Evolutionary conservation across 1,140 invertebrate species (phyloP).

Genomic region (Aphidius ervi): DNA sequence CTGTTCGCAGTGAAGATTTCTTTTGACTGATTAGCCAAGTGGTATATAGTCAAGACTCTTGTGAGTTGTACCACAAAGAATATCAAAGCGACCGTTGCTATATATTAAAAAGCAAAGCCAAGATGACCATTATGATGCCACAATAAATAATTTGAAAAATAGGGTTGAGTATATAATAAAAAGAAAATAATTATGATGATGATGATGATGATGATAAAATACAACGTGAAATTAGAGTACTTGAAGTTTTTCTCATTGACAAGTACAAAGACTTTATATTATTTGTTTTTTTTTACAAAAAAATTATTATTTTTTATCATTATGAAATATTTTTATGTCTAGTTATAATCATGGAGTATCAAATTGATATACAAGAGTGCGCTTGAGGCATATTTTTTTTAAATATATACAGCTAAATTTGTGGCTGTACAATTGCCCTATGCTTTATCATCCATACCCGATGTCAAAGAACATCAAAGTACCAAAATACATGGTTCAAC

Average conservation of each 20-base stretch:
- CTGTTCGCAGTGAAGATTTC: conserved; percentile 24
- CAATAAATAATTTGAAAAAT: conserved; percentile 4
- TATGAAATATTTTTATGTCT: too few relatives aligned
- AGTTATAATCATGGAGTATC: too few relatives aligned
- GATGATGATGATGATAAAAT: neutral
- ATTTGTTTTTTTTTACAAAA: too few relatives aligned
- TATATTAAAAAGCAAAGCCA: conserved; percentile 12
- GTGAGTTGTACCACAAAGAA: conserved; percentile 22
- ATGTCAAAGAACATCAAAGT: conserved; percentile 36
- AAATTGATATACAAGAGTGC: too few relatives aligned
- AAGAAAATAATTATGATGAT: neutral
- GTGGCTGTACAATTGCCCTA: too few relatives aligned
- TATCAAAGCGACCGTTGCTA: conserved; percentile 38
- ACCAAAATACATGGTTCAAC: conserved; percentile 41
- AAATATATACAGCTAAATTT: too few relatives aligned
- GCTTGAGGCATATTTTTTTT: too few relatives aligned
- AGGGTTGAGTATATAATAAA: conserved; percentile 3
- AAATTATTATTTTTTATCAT: too few relatives aligned
- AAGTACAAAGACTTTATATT: too few relatives aligned
- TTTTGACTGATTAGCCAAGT: conserved; percentile 40
- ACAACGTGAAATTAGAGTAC: conserved; percentile 13
- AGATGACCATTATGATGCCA: conserved; percentile 33
- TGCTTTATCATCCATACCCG: neutral
- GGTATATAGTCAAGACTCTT: conserved; percentile 15
- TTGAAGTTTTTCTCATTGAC: neutral